A percentile compares a stretch with the other conserved stretches of the same genome.
These are phyloP conservation scores for Diaperis boleti DNA, from an alignment of 2,888 invertebrate genomes.

Conservation along the genomic window DNA sequence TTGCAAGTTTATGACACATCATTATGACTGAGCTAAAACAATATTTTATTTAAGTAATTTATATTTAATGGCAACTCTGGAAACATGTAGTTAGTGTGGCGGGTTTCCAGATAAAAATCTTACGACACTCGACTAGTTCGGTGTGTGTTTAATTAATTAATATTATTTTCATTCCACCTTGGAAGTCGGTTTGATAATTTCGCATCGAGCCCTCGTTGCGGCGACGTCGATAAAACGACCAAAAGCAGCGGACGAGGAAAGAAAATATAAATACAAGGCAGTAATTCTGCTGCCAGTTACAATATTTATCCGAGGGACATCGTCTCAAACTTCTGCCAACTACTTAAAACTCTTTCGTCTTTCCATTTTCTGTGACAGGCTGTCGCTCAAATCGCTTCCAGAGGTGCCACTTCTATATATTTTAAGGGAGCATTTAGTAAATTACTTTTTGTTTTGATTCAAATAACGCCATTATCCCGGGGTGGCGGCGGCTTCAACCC, in stretches of 20 bases:
- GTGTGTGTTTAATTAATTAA: too few relatives aligned
- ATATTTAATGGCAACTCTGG: too few relatives aligned
- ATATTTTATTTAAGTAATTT: too few relatives aligned
- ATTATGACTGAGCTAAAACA: too few relatives aligned
- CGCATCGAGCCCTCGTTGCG: neutral
- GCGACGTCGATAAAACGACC: neutral
- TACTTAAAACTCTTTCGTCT: slow-evolving; percentile 67
- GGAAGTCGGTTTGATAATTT: slow-evolving; percentile 3
- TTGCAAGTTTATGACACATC: too few relatives aligned
- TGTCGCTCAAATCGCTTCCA: slow-evolving; percentile 64
- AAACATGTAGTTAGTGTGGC: too few relatives aligned
- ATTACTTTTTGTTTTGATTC: slow-evolving; percentile 56
- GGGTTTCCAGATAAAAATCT: too few relatives aligned
- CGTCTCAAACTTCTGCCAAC: slow-evolving; percentile 65
- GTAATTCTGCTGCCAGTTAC: slow-evolving; percentile 61
- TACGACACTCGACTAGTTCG: too few relatives aligned
- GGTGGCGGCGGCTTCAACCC: neutral
- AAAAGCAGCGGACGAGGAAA: slow-evolving; percentile 6
- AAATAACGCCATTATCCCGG: slow-evolving; percentile 38
- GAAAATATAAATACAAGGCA: slow-evolving; percentile 25
- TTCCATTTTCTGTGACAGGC: slow-evolving; percentile 66
- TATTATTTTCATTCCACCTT: neutral
- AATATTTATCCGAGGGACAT: slow-evolving; percentile 64
- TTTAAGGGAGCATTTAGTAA: slow-evolving; percentile 60
- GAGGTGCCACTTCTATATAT: slow-evolving; percentile 60